Conservation (phyloP, 2,797 vertebrate species). For the Lindbergichthys nudifrons region DNA sequence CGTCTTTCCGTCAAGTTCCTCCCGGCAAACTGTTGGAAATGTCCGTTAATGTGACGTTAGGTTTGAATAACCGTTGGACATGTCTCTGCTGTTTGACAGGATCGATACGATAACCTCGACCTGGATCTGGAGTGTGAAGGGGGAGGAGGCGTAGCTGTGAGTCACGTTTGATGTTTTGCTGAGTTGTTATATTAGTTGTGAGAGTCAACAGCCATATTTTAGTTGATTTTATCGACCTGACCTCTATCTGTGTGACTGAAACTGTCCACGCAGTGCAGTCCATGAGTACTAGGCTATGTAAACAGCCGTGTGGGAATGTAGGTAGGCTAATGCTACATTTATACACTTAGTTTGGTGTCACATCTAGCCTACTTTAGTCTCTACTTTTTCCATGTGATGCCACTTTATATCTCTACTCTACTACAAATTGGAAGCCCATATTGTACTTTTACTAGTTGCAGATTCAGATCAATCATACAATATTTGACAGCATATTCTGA, state of each 20-base stretch:
- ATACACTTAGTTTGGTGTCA: no score
- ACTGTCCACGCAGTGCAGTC: background rate
- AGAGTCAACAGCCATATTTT: background rate
- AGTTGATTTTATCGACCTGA: background rate
- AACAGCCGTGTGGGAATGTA: background rate
- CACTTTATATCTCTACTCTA: background rate
- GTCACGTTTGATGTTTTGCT: constrained; percentile 20
- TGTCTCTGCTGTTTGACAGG: constrained; percentile 46
- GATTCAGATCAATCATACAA: no score
- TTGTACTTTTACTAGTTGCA: no score
- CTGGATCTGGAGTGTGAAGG: constrained; percentile 70
- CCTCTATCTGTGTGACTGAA: background rate
- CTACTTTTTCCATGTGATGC: background rate
- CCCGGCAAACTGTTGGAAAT: background rate
- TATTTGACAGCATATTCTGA: no score
- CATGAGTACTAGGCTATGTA: no score
- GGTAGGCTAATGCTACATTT: no score
- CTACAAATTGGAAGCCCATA: background rate
- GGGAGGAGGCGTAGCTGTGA: constrained; percentile 55
- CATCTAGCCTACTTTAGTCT: no score
- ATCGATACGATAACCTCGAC: constrained; percentile 65
- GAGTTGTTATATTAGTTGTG: background rate
- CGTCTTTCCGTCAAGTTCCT: background rate
- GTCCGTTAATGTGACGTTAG: background rate
- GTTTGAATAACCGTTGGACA: background rate